Conservation (phyloP, 37 sponge, comb jelly and placozoan species). For the Mnemiopsis leidyi region DNA sequence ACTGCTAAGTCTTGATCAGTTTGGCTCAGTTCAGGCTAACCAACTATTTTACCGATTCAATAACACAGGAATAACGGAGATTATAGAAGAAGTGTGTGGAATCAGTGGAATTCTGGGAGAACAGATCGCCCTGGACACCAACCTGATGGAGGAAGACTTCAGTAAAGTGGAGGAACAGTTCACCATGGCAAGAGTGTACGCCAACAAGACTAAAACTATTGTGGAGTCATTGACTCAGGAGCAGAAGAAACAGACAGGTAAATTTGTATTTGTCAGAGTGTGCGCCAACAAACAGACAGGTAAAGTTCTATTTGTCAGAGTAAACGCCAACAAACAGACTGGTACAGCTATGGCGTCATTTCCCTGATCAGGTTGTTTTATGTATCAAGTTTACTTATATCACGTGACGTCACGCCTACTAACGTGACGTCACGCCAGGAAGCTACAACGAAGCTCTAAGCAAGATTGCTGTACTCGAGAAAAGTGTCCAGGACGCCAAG, state of each 20-base stretch:
- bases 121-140: slow-evolving; percentile 1
- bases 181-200: slow-evolving; percentile 54
- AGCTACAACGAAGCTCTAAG: slow-evolving; percentile 52
- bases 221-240: slow-evolving; percentile 8
- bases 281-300: too few species aligned
- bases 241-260: slow-evolving; percentile 36
- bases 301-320: too few species aligned
- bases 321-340: too few species aligned
- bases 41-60: too few species aligned
- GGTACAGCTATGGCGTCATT: too few species aligned
- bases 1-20: too few species aligned
- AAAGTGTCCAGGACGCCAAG: not conserved
- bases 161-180: slow-evolving; percentile 67
- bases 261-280: too few species aligned
- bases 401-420: too few species aligned
- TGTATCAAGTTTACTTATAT: too few species aligned
- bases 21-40: too few species aligned
- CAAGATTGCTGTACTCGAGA: not conserved
- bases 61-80: not conserved
- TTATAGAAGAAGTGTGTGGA: slow-evolving; percentile 26
- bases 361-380: too few species aligned
- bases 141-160: slow-evolving; percentile 67
- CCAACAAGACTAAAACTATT: slow-evolving; percentile 63
- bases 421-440: too few species aligned
- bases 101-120: slow-evolving; percentile 2